Percentiles rank a stretch among this genome's conserved stretches.
Conservation (phyloP, 2,797 vertebrate species). For the Lacerta viridis region DNA sequence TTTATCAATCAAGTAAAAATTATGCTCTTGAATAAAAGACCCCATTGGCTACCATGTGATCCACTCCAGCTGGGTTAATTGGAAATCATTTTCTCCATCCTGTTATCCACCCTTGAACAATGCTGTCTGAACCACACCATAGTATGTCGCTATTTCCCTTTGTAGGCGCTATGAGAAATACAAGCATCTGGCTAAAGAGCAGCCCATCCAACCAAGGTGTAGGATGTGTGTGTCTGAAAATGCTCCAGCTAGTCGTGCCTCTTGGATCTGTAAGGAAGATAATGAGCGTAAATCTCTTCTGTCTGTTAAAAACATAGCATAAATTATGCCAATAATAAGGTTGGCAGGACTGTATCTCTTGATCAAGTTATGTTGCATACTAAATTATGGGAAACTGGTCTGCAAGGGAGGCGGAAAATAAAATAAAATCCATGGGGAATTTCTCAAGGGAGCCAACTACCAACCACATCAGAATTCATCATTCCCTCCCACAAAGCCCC, state of each 20-base stretch:
- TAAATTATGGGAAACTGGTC: neutral
- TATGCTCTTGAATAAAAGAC: conserved; percentile 73
- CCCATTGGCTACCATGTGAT: conserved; percentile 61
- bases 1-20: conserved; percentile 78
- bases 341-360: conserved; percentile 1
- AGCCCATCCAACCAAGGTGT: neutral
- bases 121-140: conserved; percentile 61
- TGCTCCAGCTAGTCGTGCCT: neutral
- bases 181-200: conserved; percentile 59
- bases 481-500: neutral
- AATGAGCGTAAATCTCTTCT: neutral
- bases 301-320: conserved; percentile 5
- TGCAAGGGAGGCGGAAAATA: neutral
- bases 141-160: conserved; percentile 48
- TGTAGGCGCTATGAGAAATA: conserved; percentile 59
- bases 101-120: conserved; percentile 76
- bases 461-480: neutral
- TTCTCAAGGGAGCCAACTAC: neutral
- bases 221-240: neutral
- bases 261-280: neutral
- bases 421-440: neutral
- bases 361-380: neutral
- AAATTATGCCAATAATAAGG: neutral
- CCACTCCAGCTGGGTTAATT: conserved; percentile 70
- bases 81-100: conserved; percentile 64